phyloP scores from a whole-genome alignment of 2,113 vertebrate species.

The Notechis scutatus region DNA sequence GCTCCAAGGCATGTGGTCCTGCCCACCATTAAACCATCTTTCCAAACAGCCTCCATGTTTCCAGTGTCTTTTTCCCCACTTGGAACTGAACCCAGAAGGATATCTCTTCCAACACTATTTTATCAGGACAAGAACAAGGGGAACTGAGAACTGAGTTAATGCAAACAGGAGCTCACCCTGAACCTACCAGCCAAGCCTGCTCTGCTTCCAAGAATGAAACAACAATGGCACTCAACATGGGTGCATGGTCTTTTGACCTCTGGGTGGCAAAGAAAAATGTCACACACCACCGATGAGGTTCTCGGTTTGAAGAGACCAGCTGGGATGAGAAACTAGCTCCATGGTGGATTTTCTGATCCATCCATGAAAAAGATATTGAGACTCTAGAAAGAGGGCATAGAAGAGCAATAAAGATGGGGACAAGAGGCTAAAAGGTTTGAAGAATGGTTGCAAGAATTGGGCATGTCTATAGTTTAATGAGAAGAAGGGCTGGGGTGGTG shows the following conservation, averaged over 20 bases:
- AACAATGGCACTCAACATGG: background rate
- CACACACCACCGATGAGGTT: slow-evolving; percentile 36
- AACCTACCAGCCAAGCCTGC: background rate
- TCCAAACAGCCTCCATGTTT: too few species aligned
- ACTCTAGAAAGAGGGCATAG: background rate
- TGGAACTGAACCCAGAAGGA: too few species aligned
- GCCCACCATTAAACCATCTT: too few species aligned
- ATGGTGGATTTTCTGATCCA: slow-evolving; percentile 2
- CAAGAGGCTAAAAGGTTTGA: background rate
- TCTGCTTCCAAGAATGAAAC: background rate
- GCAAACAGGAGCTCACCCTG: background rate
- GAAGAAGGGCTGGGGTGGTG: too few species aligned
- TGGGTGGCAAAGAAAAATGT: background rate
- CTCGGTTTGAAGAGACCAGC: slow-evolving; percentile 43
- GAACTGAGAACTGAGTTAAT: background rate
- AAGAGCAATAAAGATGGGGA: background rate
- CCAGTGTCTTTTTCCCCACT: too few species aligned
- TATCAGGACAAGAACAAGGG: background rate
- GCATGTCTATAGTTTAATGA: too few species aligned
- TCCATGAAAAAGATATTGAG: background rate
- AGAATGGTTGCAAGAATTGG: background rate
- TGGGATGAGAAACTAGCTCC: slow-evolving; percentile 37
- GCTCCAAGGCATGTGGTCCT: too few species aligned
- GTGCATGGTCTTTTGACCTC: background rate
- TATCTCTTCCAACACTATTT: too few species aligned